phyloP scores from a whole-genome alignment of 2,797 vertebrate genomes.

The Pangasius larnaudii region DNA sequence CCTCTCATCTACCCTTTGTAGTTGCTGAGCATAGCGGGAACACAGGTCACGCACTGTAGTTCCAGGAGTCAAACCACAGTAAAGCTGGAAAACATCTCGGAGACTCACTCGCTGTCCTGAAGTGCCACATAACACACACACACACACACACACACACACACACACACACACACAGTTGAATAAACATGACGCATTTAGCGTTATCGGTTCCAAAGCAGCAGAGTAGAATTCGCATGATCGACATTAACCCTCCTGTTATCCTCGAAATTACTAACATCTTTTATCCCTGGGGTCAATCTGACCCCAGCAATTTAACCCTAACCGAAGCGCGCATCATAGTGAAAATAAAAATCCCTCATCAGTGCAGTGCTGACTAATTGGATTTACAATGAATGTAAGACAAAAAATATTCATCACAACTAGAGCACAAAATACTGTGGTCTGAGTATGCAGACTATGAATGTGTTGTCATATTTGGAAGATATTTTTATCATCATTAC shows the following conservation, averaged over 20 bases:
- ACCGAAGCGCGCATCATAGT: background rate
- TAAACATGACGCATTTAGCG: background rate
- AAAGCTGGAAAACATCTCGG: slow-evolving; percentile 94
- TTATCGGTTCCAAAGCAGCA: background rate
- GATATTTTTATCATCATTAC: background rate
- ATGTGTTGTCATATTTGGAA: background rate
- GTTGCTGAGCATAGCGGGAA: slow-evolving; percentile 90
- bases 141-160: background rate
- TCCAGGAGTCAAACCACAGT: slow-evolving; percentile 95
- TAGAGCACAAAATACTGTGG: background rate
- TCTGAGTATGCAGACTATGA: background rate
- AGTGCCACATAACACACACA: background rate
- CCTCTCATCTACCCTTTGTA: slow-evolving; percentile 95
- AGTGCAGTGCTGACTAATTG: background rate
- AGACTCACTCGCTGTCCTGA: slow-evolving; percentile 90
- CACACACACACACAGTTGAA: background rate
- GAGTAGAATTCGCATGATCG: background rate
- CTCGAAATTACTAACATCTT: too few relatives aligned
- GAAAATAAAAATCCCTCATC: background rate
- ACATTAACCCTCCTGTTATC: background rate
- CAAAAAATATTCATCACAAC: background rate
- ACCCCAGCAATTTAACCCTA: background rate
- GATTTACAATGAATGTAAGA: background rate
- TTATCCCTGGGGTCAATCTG: too few relatives aligned
- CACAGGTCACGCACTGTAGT: slow-evolving; percentile 96